Conservation (phyloP, 2,113 vertebrate genomes). For the Pipa parva region DNA sequence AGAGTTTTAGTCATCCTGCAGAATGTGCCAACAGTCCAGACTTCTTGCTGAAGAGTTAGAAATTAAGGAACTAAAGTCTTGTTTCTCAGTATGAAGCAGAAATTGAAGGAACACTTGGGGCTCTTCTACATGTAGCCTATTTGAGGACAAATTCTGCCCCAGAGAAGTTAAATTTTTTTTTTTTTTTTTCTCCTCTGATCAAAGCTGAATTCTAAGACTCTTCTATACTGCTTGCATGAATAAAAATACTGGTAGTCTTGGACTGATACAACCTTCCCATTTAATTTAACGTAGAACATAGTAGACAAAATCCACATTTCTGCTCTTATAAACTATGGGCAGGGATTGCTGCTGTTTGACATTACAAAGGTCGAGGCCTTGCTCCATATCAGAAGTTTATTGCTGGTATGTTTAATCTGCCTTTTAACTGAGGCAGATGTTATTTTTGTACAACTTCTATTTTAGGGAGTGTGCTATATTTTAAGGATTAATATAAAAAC, state of each 20-base stretch:
- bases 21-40: not conserved
- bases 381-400: not conserved
- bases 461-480: constrained; percentile 23
- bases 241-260: not conserved
- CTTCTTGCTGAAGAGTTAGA: constrained; percentile 8
- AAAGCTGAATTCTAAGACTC: not conserved
- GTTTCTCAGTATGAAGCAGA: not conserved
- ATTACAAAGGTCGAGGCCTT: constrained; percentile 12
- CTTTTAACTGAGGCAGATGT: not conserved
- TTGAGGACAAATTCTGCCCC: not conserved
- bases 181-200: not conserved
- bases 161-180: not conserved
- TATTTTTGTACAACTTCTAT: constrained; percentile 21
- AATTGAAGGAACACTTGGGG: not conserved
- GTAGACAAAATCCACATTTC: not conserved
- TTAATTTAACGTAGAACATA: not conserved
- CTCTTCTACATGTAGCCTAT: not conserved
- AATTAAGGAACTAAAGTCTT: constrained; percentile 1
- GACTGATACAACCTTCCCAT: not conserved
- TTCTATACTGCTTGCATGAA: not conserved
- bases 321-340: not conserved
- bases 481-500: not conserved
- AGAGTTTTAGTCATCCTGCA: not conserved
- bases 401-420: constrained; percentile 8
- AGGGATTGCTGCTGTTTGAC: constrained; percentile 8